phyloP scores from a whole-genome alignment of 2,113 vertebrate species.

The Phalacrocorax brasilianus region DNA sequence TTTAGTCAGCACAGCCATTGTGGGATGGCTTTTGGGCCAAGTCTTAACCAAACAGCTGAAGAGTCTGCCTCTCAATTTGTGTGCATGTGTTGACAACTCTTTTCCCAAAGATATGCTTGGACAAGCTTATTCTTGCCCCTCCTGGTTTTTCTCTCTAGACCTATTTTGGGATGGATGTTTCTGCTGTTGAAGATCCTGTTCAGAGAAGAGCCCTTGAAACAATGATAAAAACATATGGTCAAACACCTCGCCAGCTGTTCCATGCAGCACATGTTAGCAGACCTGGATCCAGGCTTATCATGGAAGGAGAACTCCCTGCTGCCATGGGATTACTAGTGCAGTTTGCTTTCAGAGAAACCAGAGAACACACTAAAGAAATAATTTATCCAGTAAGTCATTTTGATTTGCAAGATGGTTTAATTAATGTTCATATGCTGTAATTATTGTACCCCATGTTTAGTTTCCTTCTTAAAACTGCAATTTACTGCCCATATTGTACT shows the following conservation, averaged over 20 bases:
- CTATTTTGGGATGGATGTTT: conserved; percentile 98
- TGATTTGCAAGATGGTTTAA: not conserved
- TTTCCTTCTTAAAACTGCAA: not conserved
- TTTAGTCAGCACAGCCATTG: not conserved
- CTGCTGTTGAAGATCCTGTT: conserved; percentile 95
- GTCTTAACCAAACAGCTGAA: not conserved
- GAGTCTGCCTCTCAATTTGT: not conserved
- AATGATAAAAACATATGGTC: conserved; percentile 98
- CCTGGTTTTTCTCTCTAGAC: conserved; percentile 74
- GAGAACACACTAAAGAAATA: conserved; percentile 87
- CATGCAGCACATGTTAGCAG: conserved; percentile 83
- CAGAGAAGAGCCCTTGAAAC: conserved; percentile 96
- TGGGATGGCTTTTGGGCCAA: not conserved
- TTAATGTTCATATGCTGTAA: not conserved
- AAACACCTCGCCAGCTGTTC: conserved; percentile 95
- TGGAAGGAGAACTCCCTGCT: conserved; percentile 94
- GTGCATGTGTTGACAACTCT: not conserved
- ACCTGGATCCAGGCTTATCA: conserved; percentile 81
- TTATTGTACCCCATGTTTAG: not conserved
- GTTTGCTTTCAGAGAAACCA: conserved; percentile 92
- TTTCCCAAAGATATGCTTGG: not conserved
- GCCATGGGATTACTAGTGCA: conserved; percentile 95
- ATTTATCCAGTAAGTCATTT: conserved; percentile 82
- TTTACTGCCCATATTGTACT: not conserved
- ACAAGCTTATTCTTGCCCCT: not conserved